Base-by-base conservation (phyloP, 1,140 invertebrate genomes). In the Drosophila rufa region DNA sequence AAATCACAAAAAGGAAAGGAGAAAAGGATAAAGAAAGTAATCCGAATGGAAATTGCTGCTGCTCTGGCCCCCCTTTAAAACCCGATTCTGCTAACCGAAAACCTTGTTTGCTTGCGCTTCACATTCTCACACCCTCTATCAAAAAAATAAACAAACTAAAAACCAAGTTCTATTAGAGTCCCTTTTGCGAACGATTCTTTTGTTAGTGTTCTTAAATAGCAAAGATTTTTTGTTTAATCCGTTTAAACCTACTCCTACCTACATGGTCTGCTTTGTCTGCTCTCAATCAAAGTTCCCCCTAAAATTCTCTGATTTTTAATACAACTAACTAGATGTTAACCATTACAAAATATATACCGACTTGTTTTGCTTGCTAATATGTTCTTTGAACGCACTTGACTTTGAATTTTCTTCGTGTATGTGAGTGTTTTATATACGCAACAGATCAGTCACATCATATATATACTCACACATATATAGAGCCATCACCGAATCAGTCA, bases 301-400 rank as follows among this genome's bases (percentile, higher is more conserved):
- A 45, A 69, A 50, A 69, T 36, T 30, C 42, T 40, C 25, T 50
- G 38, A 38, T 67, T 68, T 42, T 50, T 25, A 38, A 46, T 36
- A 36, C 2, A 56, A 46, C n/a, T 19, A 59, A 48, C 45, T 73
- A 71, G 66, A 58, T 73, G 45, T 43, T 70, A 19, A 36, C 48
- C 42, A 38, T 40, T 38, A 71, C 22, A 73, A 27, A 25, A 27
- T 60, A n/a, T 73, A 73, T 73, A 73, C 38, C 43, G 19, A 73
- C 55, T 73, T 74, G 53, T 74, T 74, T 74, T 74, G 70, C 70
- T 73, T 74, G 70, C 46, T 74, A 74, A 53, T 73, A 53, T 73
- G 53, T 73, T 73, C 46, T 30, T 59, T 74, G 68, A 60, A 50
- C 70, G 67, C 68, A 74, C 70, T 60, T 73, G 46, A 59, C 40